phyloP scores from a whole-genome alignment of 2,797 vertebrate genomes.

The Syndactyla subalaris region DNA sequence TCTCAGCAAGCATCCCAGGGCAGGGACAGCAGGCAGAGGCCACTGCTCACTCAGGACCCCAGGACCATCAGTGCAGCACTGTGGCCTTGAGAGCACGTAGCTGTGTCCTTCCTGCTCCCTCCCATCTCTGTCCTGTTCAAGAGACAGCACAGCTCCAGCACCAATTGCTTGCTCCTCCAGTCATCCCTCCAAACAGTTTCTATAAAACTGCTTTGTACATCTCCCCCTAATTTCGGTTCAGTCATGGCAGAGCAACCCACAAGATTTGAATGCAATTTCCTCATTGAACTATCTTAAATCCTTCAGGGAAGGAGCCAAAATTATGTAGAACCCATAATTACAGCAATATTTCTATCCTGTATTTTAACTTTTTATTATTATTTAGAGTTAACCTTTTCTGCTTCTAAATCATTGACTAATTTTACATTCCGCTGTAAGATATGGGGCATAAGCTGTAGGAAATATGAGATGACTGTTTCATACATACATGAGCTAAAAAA shows the following conservation, averaged over 20 bases:
- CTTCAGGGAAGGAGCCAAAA: slow-evolving; percentile 67
- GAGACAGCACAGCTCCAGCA: not conserved
- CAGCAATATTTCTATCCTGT: slow-evolving; percentile 65
- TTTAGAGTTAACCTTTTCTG: slow-evolving; percentile 75
- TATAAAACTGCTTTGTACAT: not conserved
- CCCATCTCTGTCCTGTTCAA: not conserved
- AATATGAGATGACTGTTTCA: not conserved
- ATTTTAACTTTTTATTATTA: slow-evolving; percentile 74
- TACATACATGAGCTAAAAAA: not conserved
- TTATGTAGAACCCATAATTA: slow-evolving; percentile 73
- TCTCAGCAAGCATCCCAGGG: not conserved
- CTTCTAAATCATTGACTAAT: slow-evolving; percentile 65
- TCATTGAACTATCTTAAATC: slow-evolving; percentile 71
- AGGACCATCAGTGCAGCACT: not conserved
- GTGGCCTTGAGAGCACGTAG: not conserved
- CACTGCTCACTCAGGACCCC: not conserved
- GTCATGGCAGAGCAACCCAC: slow-evolving; percentile 58
- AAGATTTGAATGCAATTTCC: slow-evolving; percentile 74
- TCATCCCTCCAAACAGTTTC: not conserved
- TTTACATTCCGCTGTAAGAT: slow-evolving; percentile 37
- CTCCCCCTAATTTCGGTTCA: slow-evolving; percentile 53
- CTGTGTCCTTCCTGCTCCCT: not conserved
- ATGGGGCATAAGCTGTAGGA: not conserved
- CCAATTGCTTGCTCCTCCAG: not conserved
- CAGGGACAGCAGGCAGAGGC: not conserved